A percentile compares a stretch with the other conserved stretches of the same genome.
Evolutionary conservation across 2,113 vertebrate species (phyloP).

Genomic region (Cryptoleucopteryx plumbea): DNA sequence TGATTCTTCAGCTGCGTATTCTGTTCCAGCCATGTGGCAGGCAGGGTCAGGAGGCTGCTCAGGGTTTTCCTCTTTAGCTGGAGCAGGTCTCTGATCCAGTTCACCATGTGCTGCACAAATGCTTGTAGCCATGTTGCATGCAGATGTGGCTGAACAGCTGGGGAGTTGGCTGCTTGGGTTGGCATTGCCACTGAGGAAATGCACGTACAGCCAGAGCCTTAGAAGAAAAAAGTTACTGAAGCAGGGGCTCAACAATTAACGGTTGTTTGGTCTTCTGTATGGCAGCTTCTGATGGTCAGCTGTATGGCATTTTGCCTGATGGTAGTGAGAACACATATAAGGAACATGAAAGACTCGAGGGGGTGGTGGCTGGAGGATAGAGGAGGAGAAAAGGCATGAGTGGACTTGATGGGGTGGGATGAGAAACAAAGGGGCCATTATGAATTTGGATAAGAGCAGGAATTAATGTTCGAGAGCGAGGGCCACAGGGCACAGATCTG

Average conservation of each 20-base stretch:
- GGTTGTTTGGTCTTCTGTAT: not conserved
- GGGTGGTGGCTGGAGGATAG: not conserved
- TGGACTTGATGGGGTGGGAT: not conserved
- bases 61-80: not conserved
- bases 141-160: not conserved
- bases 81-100: not conserved
- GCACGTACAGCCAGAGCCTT: not conserved
- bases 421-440: not conserved
- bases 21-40: not conserved
- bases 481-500: not conserved
- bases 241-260: not conserved
- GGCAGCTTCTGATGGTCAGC: not conserved
- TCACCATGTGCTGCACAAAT: not conserved
- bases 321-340: not conserved
- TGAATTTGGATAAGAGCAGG: not conserved
- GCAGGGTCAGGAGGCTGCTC: not conserved
- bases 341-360: not conserved
- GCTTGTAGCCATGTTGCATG: not conserved
- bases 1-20: not conserved
- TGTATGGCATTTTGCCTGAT: not conserved
- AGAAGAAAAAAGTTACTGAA: not conserved
- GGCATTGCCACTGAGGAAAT: not conserved
- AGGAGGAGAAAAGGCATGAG: not conserved
- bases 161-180: accelerated
- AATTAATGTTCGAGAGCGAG: not conserved